Conservation (phyloP, 2,888 invertebrate genomes). For the Lasiommata megera region DNA sequence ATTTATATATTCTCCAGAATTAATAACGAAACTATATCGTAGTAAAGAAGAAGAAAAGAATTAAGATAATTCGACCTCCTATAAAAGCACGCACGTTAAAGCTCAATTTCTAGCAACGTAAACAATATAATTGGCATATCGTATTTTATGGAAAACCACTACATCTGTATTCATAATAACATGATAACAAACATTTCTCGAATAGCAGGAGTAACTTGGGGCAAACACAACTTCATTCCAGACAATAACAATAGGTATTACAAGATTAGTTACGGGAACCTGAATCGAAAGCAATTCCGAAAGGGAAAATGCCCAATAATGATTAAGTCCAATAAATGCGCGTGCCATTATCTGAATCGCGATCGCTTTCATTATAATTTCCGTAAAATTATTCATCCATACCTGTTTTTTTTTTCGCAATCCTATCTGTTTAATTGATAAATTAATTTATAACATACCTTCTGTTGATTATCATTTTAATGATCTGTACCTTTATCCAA, state of each 20-base stretch:
- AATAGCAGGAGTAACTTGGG: conserved; percentile 34
- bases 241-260: conserved; percentile 49
- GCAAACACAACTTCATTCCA: conserved; percentile 48
- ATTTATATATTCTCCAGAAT: too few relatives aligned
- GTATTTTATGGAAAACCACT: conserved; percentile 12
- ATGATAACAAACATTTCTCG: conserved; percentile 25
- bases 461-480: not conserved
- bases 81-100: too few relatives aligned
- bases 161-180: conserved; percentile 17
- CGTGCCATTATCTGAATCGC: conserved; percentile 40
- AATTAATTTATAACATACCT: not conserved
- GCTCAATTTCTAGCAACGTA: not conserved
- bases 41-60: too few relatives aligned
- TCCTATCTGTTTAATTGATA: not conserved
- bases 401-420: not conserved
- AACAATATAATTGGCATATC: conserved; percentile 6
- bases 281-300: conserved; percentile 44
- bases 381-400: not conserved
- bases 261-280: conserved; percentile 49
- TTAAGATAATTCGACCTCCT: too few relatives aligned
- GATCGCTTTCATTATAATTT: conserved; percentile 34
- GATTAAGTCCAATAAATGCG: conserved; percentile 64
- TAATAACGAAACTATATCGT: too few relatives aligned
- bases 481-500: too few relatives aligned
- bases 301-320: conserved; percentile 44